phyloP scores from a whole-genome alignment of 2,888 invertebrate genomes.

The Erebia aethiops region DNA sequence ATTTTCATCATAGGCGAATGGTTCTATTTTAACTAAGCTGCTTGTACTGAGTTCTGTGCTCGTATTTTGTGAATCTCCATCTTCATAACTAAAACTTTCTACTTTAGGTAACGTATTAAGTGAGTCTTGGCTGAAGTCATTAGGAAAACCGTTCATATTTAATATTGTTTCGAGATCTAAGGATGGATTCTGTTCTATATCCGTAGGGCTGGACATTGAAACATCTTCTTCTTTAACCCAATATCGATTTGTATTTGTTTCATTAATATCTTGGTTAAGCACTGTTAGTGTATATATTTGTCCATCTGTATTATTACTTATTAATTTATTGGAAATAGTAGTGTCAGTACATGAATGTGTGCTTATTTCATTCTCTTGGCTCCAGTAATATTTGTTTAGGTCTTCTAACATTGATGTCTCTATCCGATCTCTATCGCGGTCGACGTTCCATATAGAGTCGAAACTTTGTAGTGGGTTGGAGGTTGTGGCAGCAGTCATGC shows the following conservation, averaged over 20 bases:
- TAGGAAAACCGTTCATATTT: slow-evolving; percentile 86
- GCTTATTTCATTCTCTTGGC: slow-evolving; percentile 84
- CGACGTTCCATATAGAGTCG: slow-evolving; percentile 86
- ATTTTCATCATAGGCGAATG: slow-evolving; percentile 69
- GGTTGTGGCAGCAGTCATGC: slow-evolving; percentile 67
- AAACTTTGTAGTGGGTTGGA: slow-evolving; percentile 79
- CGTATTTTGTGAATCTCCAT: slow-evolving; percentile 90
- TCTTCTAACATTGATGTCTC: slow-evolving; percentile 91
- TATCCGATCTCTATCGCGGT: slow-evolving; percentile 88
- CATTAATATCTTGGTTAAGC: slow-evolving; percentile 90
- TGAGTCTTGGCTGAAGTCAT: slow-evolving; percentile 82
- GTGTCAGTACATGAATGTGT: slow-evolving; percentile 76
- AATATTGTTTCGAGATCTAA: slow-evolving; percentile 92
- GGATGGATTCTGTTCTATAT: slow-evolving; percentile 83
- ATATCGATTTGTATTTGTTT: slow-evolving; percentile 85
- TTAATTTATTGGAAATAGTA: slow-evolving; percentile 78
- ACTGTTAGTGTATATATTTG: slow-evolving; percentile 94
- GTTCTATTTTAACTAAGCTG: slow-evolving; percentile 79
- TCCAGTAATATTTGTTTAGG: slow-evolving; percentile 93
- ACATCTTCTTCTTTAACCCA: slow-evolving; percentile 86
- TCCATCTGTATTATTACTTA: slow-evolving; percentile 87
- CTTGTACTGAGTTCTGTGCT: slow-evolving; percentile 87
- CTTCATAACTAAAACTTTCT: slow-evolving; percentile 89
- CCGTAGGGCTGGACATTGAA: slow-evolving; percentile 83
- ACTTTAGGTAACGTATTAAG: slow-evolving; percentile 85